Base-by-base conservation (phyloP, 2,888 invertebrate genomes). In the Drosophila siamana region DNA sequence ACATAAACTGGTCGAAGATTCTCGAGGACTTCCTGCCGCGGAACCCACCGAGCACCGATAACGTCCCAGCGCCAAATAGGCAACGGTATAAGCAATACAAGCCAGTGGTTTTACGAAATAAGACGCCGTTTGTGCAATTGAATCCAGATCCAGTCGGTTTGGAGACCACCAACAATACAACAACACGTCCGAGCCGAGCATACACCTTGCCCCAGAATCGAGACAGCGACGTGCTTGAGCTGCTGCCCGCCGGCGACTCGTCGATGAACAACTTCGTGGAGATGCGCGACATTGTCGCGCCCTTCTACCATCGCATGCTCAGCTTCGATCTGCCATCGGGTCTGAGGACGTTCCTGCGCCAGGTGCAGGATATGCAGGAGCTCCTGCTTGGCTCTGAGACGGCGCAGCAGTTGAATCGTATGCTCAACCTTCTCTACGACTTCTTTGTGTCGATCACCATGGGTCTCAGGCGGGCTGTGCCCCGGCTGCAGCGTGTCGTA, bases 161-260 rank as follows among this genome's bases (percentile, higher is more conserved):
- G 0, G n/a, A 15, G 2, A 8, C 2, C 2, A n/a, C n/a, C n/a
- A n/a, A n/a, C n/a, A 16, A 13, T 4, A 47, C 9, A 9, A 9
- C 28, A 16, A 15, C 28, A 9, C 68, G 15, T 9, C 5, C n/a
- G 0, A 7, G 43, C n/a, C 38, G 8, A 11, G 13, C 56, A 2
- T 50, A 33, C 7, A 56, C 38, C 0, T 19, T 66, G 57, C 69
- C 68, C 0, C 57, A 30, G 0, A 56, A 56, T 11, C 44, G n/a
- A 1, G 1, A 22, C 7, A 50, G 30, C 2, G 68, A 50, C 26
- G 44, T 40, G 8, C 11, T 2, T 0, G 50, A 46, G n/a, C 8
- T 1, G 1, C 2, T 15, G 16, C 38, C 50, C 0, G 7, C 43
- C 1, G 44, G 48, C 13, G 50, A 67, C 9, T 54, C 28, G 7